Conservation (phyloP, 2,797 vertebrate genomes). For the Melanotaenia pygmaea region DNA sequence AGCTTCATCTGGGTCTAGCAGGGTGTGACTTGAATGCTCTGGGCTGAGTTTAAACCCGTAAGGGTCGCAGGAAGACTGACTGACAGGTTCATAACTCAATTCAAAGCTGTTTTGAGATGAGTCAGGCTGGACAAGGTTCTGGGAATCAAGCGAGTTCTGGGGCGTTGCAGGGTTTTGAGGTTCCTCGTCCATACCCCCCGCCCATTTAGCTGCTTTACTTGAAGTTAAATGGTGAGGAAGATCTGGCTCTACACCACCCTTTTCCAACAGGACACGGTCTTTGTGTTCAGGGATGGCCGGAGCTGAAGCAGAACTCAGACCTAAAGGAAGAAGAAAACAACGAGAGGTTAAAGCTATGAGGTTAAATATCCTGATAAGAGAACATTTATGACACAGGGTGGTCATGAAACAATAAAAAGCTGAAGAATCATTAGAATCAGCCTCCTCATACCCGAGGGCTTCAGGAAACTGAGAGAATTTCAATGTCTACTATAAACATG, state of each 20-base stretch:
- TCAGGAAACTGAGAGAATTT: no score
- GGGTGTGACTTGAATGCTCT: conserved; percentile 74
- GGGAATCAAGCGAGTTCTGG: conserved; percentile 44
- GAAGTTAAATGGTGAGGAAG: conserved; percentile 4
- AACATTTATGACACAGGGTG: no score
- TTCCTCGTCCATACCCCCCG: conserved; percentile 17
- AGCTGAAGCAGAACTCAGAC: conserved; percentile 23
- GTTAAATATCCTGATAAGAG: no score
- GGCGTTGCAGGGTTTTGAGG: conserved; percentile 15
- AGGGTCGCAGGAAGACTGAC: conserved; percentile 74
- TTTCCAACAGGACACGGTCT: conserved; percentile 4
- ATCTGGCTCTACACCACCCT: conserved; percentile 2
- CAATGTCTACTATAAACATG: no score
- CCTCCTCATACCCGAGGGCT: no score
- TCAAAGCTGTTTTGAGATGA: conserved; percentile 59
- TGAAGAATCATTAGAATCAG: no score
- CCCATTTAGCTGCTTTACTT: conserved; percentile 16
- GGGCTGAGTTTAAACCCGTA: conserved; percentile 82
- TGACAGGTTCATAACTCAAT: conserved; percentile 59
- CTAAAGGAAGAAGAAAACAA: conserved; percentile 34
- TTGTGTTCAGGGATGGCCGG: neutral
- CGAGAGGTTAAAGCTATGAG: neutral
- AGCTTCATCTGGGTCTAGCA: conserved; percentile 73
- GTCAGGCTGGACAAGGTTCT: conserved; percentile 29
- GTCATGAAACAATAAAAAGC: no score